Evolutionary conservation across 2,888 invertebrate genomes (phyloP).

Genomic region (Hipparchia sbordonii): DNA sequence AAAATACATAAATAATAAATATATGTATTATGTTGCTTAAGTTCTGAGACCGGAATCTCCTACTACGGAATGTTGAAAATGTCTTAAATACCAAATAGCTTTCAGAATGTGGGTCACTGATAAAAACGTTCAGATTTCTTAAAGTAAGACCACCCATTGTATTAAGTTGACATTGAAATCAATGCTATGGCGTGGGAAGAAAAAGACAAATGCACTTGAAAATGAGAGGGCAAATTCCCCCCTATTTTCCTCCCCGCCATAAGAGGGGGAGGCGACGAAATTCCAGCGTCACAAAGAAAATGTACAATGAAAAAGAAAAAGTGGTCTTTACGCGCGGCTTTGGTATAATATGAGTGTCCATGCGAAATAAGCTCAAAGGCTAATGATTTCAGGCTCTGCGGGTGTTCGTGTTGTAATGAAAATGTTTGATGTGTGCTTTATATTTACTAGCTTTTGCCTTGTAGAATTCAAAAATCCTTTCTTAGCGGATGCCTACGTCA

Average conservation of each 20-base stretch:
- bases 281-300: conserved; percentile 26
- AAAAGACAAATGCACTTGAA: conserved; percentile 28
- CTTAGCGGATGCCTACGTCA: no score
- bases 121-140: conserved; percentile 10
- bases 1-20: no score
- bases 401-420: conserved; percentile 2
- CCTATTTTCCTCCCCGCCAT: conserved; percentile 1
- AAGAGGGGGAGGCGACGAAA: conserved; percentile 1
- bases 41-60: no score
- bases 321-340: background rate
- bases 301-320: conserved; percentile 12
- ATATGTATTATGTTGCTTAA: no score
- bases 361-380: conserved; percentile 8
- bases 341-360: conserved; percentile 2
- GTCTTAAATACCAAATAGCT: background rate
- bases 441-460: no score
- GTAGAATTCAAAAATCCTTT: no score
- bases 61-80: background rate
- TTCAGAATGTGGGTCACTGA: conserved; percentile 15
- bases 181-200: conserved; percentile 25
- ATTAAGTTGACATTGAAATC: conserved; percentile 30
- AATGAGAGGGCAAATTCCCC: conserved; percentile 24
- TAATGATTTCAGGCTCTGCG: conserved; percentile 13
- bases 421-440: background rate
- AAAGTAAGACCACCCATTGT: conserved; percentile 16